Conservation (phyloP, 2,113 vertebrate genomes). For the Seriola rivoliana region DNA sequence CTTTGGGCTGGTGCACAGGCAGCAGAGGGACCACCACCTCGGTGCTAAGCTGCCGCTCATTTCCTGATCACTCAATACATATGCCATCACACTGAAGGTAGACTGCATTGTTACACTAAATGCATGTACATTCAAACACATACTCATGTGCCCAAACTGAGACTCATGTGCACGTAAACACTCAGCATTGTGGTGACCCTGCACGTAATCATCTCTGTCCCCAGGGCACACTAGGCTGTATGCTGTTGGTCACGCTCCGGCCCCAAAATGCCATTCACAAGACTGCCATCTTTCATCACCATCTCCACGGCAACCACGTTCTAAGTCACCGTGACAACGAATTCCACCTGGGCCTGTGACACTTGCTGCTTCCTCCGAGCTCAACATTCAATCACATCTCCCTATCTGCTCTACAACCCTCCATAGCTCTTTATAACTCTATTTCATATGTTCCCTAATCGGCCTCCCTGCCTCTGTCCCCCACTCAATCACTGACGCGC, state of each 20-base stretch:
- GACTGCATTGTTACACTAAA: neutral
- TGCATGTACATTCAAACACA: neutral
- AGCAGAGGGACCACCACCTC: constrained; percentile 58
- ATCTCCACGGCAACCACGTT: constrained; percentile 68
- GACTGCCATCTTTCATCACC: constrained; percentile 67
- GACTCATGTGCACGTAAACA: neutral
- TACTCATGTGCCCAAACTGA: neutral
- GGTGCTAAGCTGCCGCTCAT: constrained; percentile 52
- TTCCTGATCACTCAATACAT: constrained; percentile 41
- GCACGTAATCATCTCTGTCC: constrained; percentile 53
- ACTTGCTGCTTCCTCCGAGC: constrained; percentile 52
- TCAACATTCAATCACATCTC: constrained; percentile 51
- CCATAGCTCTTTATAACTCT: constrained; percentile 31
- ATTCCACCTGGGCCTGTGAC: constrained; percentile 73
- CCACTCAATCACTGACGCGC: constrained; percentile 34
- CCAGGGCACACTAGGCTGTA: constrained; percentile 43
- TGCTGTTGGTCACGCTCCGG: constrained; percentile 73
- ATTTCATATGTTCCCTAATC: constrained; percentile 35
- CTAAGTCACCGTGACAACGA: constrained; percentile 75
- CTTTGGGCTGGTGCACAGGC: constrained; percentile 54
- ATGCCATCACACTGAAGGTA: neutral
- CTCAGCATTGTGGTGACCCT: constrained; percentile 52
- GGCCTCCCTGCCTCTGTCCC: constrained; percentile 18
- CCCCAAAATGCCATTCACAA: constrained; percentile 58
- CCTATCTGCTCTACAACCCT: constrained; percentile 27